Evolutionary conservation across 64 coral and sea anemone genomes (phyloP).

Genomic region (Orbicella faveolata): DNA sequence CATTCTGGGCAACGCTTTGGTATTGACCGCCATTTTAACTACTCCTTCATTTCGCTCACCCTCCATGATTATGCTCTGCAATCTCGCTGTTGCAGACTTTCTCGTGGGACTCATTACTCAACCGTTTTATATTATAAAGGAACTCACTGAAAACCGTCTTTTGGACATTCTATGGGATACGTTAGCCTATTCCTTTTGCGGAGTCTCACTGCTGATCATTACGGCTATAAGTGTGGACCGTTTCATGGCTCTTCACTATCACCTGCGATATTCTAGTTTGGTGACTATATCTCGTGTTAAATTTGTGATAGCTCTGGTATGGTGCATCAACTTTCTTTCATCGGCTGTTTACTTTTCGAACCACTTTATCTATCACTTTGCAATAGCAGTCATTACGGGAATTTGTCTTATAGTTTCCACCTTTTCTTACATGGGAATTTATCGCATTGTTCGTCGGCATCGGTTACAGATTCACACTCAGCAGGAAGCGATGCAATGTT

Average conservation of each 20-base stretch:
- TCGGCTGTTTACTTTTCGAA: constrained; percentile 16
- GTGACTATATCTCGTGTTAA: constrained; percentile 8
- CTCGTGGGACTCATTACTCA: constrained; percentile 10
- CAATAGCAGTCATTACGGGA: not conserved
- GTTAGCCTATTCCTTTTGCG: constrained; percentile 32
- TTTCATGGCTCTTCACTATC: constrained; percentile 29
- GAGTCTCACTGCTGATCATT: constrained; percentile 49
- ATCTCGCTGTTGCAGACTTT: not conserved
- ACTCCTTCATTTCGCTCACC: not conserved
- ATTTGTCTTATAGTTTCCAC: not conserved
- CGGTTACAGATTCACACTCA: constrained; percentile 38
- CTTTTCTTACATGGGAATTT: constrained; percentile 40
- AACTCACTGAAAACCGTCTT: not conserved
- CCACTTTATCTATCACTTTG: not conserved
- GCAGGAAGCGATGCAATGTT: not conserved
- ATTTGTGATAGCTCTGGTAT: not conserved
- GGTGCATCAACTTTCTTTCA: constrained; percentile 20
- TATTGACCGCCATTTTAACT: not conserved
- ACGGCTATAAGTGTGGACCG: not conserved
- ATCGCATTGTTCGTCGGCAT: constrained; percentile 35
- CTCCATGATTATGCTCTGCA: not conserved
- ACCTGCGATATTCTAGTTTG: constrained; percentile 29
- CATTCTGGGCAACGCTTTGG: constrained; percentile 3
- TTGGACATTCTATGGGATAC: constrained; percentile 3
- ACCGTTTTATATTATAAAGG: not conserved